Base-by-base conservation (phyloP, 2,888 invertebrate genomes). In the Thereva nobilitata region DNA sequence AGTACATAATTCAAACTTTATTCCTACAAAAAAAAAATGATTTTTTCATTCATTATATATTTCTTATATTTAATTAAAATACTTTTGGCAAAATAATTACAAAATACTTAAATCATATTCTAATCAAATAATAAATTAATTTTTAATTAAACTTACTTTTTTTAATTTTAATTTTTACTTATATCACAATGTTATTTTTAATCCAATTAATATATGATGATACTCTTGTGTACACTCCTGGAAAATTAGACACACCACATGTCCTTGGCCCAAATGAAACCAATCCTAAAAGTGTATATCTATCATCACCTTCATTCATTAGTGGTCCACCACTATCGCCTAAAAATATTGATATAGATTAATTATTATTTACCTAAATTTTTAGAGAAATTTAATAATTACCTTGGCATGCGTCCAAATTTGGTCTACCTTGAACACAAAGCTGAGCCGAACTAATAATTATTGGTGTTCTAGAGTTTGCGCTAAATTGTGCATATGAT, bases 221-320 rank as follows among this genome's bases (percentile, higher is more conserved):
- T 5, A 83, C 78, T 10, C 79, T 76, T 9, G 82, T 82, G 67
- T 82, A 82, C 1, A 82, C 79, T 5, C 80, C 82, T 0, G 82
- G 83, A 53, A 77, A 75, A 37, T 77, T 74, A 0, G 77, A 73
- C 0, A 80, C 77, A 4, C 82, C 80, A 65, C 80, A 81, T 0
- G 75, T 72, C 9, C 76, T 74, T 4, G 80, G 79, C 0, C 81
- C 80, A 72, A 79, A 80, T 2, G 79, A 78, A 2, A 79, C 79
- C 42, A 79, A 73, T 2, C 80, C 79, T 0, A 79, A 69, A 2
- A 79, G 57, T 5, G 72, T 72, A 53, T 71, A 75, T n/a, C 73
- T 69, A n/a, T 68, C 61, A 1, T 66, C 66, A 8, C 71, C 70
- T 65, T 75, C 80, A 68, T 68, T 74, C 78, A 80, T 81, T 5